phyloP scores from a whole-genome alignment of 2,888 invertebrate species.

The Sepioteuthis lessoniana region DNA sequence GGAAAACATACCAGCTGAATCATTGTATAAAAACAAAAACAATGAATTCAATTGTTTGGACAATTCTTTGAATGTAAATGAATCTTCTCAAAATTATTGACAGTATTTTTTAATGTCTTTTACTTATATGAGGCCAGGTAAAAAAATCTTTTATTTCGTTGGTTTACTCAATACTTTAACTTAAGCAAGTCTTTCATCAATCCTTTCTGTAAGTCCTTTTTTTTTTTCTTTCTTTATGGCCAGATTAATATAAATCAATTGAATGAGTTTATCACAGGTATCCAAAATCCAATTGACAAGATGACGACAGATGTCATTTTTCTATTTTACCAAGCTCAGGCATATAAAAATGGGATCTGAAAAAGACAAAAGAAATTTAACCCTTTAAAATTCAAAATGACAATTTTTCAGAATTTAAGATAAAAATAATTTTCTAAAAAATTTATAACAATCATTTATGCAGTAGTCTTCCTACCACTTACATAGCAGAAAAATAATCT shows the following conservation, averaged over 20 bases:
- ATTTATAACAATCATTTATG: background rate
- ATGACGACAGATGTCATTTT: background rate
- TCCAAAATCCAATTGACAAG: background rate
- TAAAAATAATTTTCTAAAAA: background rate
- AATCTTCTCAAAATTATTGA: too few species aligned
- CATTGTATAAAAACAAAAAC: too few species aligned
- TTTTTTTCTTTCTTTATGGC: background rate
- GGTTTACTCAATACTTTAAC: background rate
- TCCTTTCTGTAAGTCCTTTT: background rate
- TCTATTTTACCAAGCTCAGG: background rate
- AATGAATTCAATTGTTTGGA: too few species aligned
- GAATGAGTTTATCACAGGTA: background rate
- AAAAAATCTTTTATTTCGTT: background rate
- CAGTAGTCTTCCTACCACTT: background rate
- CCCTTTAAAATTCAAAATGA: background rate
- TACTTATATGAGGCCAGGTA: background rate
- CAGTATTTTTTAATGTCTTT: too few species aligned
- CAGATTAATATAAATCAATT: background rate
- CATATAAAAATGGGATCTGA: background rate
- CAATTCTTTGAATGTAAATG: too few species aligned
- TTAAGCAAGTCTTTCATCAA: background rate
- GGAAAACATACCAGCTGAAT: too few species aligned
- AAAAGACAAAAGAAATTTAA: background rate
- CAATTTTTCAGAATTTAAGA: too few species aligned
- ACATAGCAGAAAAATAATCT: too few species aligned